phyloP scores from a whole-genome alignment of 1,140 invertebrate genomes.

The Drosophila melanogaster region DNA sequence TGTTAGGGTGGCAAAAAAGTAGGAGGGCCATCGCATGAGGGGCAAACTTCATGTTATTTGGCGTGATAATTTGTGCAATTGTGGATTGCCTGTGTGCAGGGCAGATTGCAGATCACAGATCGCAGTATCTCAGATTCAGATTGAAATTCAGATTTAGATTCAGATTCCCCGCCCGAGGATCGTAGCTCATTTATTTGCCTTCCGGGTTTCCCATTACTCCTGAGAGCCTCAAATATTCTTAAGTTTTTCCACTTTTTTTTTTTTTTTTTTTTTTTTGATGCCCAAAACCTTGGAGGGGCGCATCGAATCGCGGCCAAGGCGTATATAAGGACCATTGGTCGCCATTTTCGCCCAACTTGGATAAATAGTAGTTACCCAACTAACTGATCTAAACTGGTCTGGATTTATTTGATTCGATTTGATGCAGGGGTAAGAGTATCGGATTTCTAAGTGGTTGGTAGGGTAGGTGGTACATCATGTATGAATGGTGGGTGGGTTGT shows the following conservation, averaged over 20 bases:
- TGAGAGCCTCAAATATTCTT: conserved; percentile 7
- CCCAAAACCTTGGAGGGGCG: conserved; percentile 33
- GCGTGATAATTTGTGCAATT: conserved; percentile 83
- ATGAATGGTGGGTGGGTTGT: conserved; percentile 8
- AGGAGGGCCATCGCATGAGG: conserved; percentile 31
- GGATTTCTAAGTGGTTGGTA: conserved; percentile 16
- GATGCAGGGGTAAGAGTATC: conserved; percentile 29
- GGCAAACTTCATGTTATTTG: conserved; percentile 76
- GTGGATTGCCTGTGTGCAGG: conserved; percentile 51
- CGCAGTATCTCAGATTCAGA: not conserved
- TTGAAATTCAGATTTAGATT: not conserved
- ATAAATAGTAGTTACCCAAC: not conserved
- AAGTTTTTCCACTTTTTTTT: not conserved
- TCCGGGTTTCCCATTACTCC: conserved; percentile 29
- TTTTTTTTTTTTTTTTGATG: not conserved
- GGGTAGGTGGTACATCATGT: not conserved
- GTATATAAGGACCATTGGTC: conserved; percentile 33
- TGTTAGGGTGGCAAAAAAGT: conserved; percentile 17
- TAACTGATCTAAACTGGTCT: not conserved
- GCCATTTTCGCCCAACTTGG: conserved; percentile 54
- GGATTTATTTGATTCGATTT: not conserved
- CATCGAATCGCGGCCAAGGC: conserved; percentile 27
- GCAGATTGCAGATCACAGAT: not conserved
- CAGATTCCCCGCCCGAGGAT: not conserved
- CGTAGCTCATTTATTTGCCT: not conserved